phyloP scores from a whole-genome alignment of 53 echinoderm and acorn worm genomes.

The Paracentrotus lividus region DNA sequence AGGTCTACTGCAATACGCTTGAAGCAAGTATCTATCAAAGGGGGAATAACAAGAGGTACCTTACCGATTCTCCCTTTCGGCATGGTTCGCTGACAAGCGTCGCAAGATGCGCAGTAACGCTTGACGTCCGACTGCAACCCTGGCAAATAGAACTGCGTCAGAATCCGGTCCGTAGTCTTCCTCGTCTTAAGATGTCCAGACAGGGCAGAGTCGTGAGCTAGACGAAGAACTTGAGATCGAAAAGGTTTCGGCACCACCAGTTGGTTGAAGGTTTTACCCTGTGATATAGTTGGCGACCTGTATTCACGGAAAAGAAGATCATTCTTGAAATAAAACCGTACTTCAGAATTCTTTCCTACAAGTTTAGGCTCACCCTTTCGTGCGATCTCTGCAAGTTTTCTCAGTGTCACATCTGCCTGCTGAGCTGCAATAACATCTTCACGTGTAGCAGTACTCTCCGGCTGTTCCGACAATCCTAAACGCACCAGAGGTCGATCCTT shows the following conservation, averaged over 20 bases:
- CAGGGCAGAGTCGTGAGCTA: constrained; percentile 67
- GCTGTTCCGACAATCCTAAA: neutral
- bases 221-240: neutral
- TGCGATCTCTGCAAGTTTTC: neutral
- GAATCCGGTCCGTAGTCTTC: constrained; percentile 58
- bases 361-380: neutral
- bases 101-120: constrained; percentile 70
- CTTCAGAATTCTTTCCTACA: neutral
- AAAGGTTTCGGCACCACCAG: constrained; percentile 57
- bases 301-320: neutral
- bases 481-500: constrained; percentile 50
- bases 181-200: constrained; percentile 67
- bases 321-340: neutral
- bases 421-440: constrained; percentile 57
- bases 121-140: constrained; percentile 62
- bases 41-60: constrained; percentile 57
- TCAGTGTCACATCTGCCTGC: constrained; percentile 35
- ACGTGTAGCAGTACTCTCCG: constrained; percentile 20
- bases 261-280: neutral
- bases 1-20: constrained; percentile 70
- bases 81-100: constrained; percentile 67
- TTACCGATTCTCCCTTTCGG: constrained; percentile 73
- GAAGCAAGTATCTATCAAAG: constrained; percentile 60
- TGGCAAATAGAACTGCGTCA: constrained; percentile 71
- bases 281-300: neutral